Evolutionary conservation across 53 echinoderm and acorn worm genomes (phyloP), one percentile per base, ranked within the genome.

Genomic region (Paracentrotus lividus): DNA sequence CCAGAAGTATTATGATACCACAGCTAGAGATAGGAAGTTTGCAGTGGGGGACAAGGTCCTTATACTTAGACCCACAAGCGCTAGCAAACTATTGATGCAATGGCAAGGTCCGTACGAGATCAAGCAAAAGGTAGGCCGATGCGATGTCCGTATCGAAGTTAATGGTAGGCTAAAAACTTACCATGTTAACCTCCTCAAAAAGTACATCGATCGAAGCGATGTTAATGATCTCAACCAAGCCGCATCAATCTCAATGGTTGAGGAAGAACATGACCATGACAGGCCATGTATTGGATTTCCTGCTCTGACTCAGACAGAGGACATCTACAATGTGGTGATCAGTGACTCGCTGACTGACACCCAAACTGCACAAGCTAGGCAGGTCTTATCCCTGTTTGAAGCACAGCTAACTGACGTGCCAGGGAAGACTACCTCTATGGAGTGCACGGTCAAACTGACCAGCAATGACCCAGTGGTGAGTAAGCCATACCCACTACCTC

Each of bases 101-200:
- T 96, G 97, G 97, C 94, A 95, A 51, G 97, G 95, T 1, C 97
- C 95, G 33, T 96, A 95, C 61, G 75, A 59, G 15, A 85, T 96
- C 23, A 57, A 87, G 3, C 94, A 91, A 54, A 96, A 95, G 78
- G 27, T 77, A 2, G 86, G 85, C 32, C 76, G 18, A 8, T 85
- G 93, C 57, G 95, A 95, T 86, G 93, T 94, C 61, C 93, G 61
- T 0, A 67, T 96, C 1, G 95, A 96, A 32, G 77, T 95, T 20
- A 76, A 91, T 4, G 86, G 86, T 26, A 86, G 55, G 32, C 18
- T 54, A 51, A 85, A 85, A 51, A 85, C 86, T n/a, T 85, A 85
- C 49, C 86, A 85, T 26, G 8, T 49, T 6, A 85, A 85, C 53
- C 86, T 86, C 8, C 52, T 86, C 4, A 86, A 86, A 27, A 27